Conservation (phyloP, 2,113 vertebrate species). For the Neolamprologus brichardi region DNA sequence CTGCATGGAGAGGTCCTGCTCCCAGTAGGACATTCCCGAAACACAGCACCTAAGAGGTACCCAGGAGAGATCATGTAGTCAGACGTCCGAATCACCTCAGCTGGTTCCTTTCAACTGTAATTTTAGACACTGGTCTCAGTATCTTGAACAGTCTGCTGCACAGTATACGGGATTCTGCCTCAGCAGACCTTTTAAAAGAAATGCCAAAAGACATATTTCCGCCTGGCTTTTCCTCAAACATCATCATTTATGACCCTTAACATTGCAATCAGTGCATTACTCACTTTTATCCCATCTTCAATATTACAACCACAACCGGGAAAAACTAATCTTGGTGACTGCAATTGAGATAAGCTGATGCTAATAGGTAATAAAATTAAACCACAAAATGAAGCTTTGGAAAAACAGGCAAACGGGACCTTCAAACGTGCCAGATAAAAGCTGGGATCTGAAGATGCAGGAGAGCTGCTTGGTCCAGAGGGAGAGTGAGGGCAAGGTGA, state of each 20-base stretch:
- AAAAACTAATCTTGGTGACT: not conserved
- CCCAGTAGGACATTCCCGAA: not conserved
- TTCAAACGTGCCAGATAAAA: accelerated
- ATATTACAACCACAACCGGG: not conserved
- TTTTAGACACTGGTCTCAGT: not conserved
- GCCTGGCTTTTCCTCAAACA: not conserved
- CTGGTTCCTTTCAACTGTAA: not conserved
- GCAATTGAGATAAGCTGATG: not conserved
- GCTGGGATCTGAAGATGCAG: not conserved
- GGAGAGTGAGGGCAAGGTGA: not conserved
- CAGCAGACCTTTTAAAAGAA: not conserved
- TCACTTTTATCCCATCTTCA: not conserved
- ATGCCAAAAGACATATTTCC: not conserved
- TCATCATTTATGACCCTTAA: not conserved
- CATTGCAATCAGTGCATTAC: not conserved
- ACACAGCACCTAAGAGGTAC: not conserved
- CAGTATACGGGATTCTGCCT: not conserved
- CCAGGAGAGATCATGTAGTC: not conserved
- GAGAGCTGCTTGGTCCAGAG: not conserved
- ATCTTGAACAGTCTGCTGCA: not conserved
- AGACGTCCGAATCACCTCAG: accelerated
- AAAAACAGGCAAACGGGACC: accelerated
- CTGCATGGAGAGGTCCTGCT: not conserved
- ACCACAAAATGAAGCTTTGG: not conserved
- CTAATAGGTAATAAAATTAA: not conserved